Evolutionary conservation across 2,797 vertebrate genomes (phyloP).

Genomic region (Sebastes hubbsi): DNA sequence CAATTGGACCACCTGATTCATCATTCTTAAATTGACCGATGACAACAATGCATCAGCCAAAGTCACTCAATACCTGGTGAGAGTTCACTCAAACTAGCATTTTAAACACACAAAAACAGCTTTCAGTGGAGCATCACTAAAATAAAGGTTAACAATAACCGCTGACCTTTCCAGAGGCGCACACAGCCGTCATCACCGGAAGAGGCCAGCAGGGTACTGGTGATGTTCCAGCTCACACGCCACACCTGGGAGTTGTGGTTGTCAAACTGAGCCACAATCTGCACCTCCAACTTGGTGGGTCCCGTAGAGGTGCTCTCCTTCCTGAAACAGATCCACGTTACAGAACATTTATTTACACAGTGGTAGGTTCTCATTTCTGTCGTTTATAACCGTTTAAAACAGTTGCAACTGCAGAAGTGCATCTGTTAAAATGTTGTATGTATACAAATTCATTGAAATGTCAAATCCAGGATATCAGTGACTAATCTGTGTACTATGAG

Average conservation of each 20-base stretch:
- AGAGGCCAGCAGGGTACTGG: slow-evolving; percentile 95
- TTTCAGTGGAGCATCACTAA: not conserved
- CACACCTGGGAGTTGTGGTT: slow-evolving; percentile 98
- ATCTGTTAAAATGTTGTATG: not conserved
- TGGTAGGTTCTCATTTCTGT: not conserved
- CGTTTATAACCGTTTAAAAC: not conserved
- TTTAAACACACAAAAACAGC: not conserved
- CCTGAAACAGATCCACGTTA: slow-evolving; percentile 68
- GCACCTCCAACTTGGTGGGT: slow-evolving; percentile 94
- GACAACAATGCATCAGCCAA: not conserved
- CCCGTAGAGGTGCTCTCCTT: slow-evolving; percentile 91
- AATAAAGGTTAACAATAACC: not conserved
- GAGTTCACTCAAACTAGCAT: not conserved
- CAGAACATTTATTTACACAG: not conserved
- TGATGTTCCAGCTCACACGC: slow-evolving; percentile 99
- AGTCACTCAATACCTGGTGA: not conserved
- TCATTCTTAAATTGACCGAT: too few relatives aligned
- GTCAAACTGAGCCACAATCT: slow-evolving; percentile 96
- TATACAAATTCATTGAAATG: not conserved
- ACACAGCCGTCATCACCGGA: slow-evolving; percentile 98
- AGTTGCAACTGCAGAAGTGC: not conserved
- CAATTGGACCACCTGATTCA: too few relatives aligned
- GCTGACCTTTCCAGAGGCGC: slow-evolving; percentile 95
- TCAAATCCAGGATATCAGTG: not conserved
- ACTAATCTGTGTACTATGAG: not conserved